Evolutionary conservation across 2,797 vertebrate species (phyloP).

Genomic region (Tapirus indicus): DNA sequence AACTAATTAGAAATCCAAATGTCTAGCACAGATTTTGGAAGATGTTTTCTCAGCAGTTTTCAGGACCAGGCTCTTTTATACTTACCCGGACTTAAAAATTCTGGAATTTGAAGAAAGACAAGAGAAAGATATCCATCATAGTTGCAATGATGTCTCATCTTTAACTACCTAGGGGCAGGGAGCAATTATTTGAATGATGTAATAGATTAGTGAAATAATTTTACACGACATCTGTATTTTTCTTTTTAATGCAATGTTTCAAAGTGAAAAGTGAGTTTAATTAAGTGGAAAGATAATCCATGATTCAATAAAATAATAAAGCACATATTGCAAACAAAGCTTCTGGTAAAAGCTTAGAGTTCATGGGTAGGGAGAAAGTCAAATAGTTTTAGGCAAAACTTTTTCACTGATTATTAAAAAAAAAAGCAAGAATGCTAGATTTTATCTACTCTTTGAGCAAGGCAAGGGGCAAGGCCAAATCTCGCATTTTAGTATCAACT

Average conservation of each 20-base stretch:
- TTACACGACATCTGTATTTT: constrained; percentile 62
- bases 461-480: constrained; percentile 29
- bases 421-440: constrained; percentile 51
- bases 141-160: constrained; percentile 44
- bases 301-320: constrained; percentile 70
- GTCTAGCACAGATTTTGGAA: constrained; percentile 31
- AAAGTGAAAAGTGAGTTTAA: constrained; percentile 75
- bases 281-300: constrained; percentile 71
- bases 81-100: constrained; percentile 41
- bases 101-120: constrained; percentile 57
- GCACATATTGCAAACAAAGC: constrained; percentile 35
- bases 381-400: constrained; percentile 54
- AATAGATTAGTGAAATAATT: constrained; percentile 73
- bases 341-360: not conserved
- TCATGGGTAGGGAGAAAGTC: not conserved
- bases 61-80: constrained; percentile 2
- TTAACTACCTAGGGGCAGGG: constrained; percentile 63
- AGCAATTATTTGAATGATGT: constrained; percentile 71
- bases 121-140: constrained; percentile 58
- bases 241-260: constrained; percentile 71
- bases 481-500: constrained; percentile 64
- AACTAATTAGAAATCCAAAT: constrained; percentile 41
- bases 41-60: constrained; percentile 16
- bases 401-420: not conserved
- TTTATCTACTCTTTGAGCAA: constrained; percentile 65